A percentile compares a stretch with the other conserved stretches of the same genome.
Evolutionary conservation across 2,888 invertebrate genomes (phyloP).

Genomic region (Cryptus armator): DNA sequence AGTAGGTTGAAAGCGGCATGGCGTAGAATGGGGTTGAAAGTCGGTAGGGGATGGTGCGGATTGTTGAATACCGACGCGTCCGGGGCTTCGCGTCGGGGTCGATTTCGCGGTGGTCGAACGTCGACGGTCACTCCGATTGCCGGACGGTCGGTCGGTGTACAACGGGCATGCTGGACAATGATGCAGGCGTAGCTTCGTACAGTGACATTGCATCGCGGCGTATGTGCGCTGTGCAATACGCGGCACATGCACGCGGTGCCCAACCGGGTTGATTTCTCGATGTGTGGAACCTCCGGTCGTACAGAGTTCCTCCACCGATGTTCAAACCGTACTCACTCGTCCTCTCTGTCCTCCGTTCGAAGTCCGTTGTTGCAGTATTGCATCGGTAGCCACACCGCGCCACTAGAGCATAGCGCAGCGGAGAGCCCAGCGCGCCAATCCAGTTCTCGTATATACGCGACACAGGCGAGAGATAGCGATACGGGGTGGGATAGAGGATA

Average conservation of each 20-base stretch:
- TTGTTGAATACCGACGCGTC: conserved; percentile 51
- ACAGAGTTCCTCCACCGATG: conserved; percentile 49
- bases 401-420: conserved; percentile 35
- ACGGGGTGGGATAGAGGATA: conserved; percentile 58
- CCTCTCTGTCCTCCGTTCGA: conserved; percentile 43
- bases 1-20: conserved; percentile 9
- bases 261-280: conserved; percentile 76
- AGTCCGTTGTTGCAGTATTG: conserved; percentile 65
- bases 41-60: conserved; percentile 13
- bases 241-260: conserved; percentile 80
- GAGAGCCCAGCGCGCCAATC: conserved; percentile 31
- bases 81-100: conserved; percentile 51
- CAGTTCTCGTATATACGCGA: conserved; percentile 23
- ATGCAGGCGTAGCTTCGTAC: conserved; percentile 40
- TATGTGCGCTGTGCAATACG: conserved; percentile 62
- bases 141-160: conserved; percentile 55
- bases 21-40: conserved; percentile 4
- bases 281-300: conserved; percentile 74
- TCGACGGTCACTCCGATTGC: conserved; percentile 63
- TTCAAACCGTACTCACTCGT: conserved; percentile 9
- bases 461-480: conserved; percentile 27
- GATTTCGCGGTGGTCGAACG: conserved; percentile 67
- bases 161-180: conserved; percentile 64
- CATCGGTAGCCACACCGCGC: conserved; percentile 41
- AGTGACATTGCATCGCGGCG: background rate